Base-by-base conservation (phyloP, 2,797 vertebrate species). In the Morus bassanus region DNA sequence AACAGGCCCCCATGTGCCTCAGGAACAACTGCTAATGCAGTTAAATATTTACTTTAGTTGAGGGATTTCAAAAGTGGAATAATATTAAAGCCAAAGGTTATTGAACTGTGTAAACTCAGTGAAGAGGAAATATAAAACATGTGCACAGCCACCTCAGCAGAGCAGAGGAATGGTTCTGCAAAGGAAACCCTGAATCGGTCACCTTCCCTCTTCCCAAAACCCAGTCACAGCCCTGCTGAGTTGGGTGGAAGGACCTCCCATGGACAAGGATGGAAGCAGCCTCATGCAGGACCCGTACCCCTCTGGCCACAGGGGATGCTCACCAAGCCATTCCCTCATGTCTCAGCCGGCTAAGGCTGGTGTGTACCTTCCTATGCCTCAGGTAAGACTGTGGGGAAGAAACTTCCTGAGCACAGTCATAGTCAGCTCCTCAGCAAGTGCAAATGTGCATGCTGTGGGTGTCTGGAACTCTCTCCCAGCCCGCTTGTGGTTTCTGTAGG, bases 31-130 rank as follows among this genome's bases (percentile, higher is more conserved):
- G 43, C 76, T 91, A 92, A 81, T 76, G 79, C 85, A 84, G 88
- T 96, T 95, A 96, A 96, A 94, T 95, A 96, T 97, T 97, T 96
- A 91, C 93, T 95, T 92, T 86, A 86, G 85, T 81, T 92, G 64
- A 93, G 54, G 50, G 54, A 93, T 90, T 96, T 96, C 61, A 54
- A 88, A 94, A 96, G 85, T 81, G 88, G 72, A 96, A 91, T 82
- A 94, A 86, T 91, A 96, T 76, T 60, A 91, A 86, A 93, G 51
- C 24, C 70, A 87, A 93, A 94, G 91, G 88, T 96, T 93, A 79
- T 11, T 89, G 88, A 84, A 76, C 86, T 77, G 45, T 83, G 91
- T 88, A 91, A 91, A 92, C 45, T 90, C 57, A 0, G 0, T 75
- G 54, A 86, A 94, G 73, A 92, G 64, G 45, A 76, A 94, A 85